phyloP scores from a whole-genome alignment of 92 coral and sea anemone species.

The Palythoa grandis region DNA sequence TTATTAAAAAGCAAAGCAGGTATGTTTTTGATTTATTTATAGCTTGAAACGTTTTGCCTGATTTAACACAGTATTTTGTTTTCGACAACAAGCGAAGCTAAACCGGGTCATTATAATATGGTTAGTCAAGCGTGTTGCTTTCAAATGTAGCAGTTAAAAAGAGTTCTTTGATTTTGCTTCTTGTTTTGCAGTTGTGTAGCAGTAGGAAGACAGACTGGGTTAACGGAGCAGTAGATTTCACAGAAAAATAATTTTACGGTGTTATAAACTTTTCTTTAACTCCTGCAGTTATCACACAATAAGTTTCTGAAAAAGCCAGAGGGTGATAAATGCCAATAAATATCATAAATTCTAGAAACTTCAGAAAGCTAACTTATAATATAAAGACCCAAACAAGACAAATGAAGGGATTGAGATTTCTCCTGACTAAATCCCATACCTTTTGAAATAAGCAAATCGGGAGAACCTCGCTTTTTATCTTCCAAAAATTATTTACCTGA shows the following conservation, averaged over 20 bases:
- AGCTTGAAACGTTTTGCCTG: not conserved
- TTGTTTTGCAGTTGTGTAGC: not conserved
- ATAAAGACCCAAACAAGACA: no score
- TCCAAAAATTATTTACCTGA: no score
- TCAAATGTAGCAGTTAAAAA: not conserved
- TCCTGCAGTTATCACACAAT: constrained; percentile 6
- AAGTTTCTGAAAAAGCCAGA: not conserved
- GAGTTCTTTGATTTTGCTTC: no score
- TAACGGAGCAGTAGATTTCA: not conserved
- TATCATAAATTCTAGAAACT: not conserved
- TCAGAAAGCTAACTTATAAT: not conserved
- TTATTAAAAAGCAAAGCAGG: not conserved
- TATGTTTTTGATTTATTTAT: not conserved
- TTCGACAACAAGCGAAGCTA: not conserved
- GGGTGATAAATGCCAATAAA: not conserved
- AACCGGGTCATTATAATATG: not conserved
- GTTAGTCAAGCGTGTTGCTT: not conserved
- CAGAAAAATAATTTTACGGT: not conserved
- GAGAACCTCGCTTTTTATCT: no score
- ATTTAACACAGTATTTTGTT: not conserved
- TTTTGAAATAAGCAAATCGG: no score
- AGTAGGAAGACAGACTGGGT: not conserved
- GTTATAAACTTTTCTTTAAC: not conserved
- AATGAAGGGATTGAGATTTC: no score
- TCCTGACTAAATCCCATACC: no score